Evolutionary conservation across 2,888 invertebrate species (phyloP), one percentile per base, ranked within the genome.

Genomic region (Mimachlamys varia): DNA sequence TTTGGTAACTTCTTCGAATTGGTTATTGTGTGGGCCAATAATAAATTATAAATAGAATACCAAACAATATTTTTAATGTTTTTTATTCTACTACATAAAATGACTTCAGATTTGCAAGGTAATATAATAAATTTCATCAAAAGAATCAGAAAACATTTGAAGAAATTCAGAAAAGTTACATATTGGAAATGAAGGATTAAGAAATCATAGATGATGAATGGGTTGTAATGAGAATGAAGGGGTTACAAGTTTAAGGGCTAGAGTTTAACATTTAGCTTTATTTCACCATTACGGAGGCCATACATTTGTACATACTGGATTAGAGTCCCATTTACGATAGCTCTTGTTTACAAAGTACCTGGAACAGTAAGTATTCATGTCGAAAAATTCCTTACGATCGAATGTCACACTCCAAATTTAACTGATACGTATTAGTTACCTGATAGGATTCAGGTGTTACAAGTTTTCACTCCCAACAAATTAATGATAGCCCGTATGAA

Each of bases 381-480:
- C 33, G 12, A 4, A 44, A 76, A 76, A 76, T 76, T 76, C 76
- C 76, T 33, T 10, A 76, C 33, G 76, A 76, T 76, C 76, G 33
- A 27, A 76, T 76, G 76, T 76, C 76, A 15, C 76, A 76, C 76
- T 76, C 76, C 76, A 76, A 76, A 76, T 76, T 76, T 33, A 76
- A 76, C 22, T 76, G 76, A 76, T 76, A 76, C 76, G 27, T 33
- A 33, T 76, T 76, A 76, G 76, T 76, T 76, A 76, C 76, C 76
- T 76, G 76, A 76, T 76, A 76, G 76, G 76, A 76, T 76, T 76
- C 76, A 76, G 76, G 76, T 76, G 76, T 76, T 76, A 76, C 76
- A 76, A 76, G 76, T 33, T 76, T 76, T 76, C 76, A 76, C 76
- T 76, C 76, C 50, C 13, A 76, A 76, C 76, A 76, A 76, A 76